Evolutionary conservation across 2,888 invertebrate genomes (phyloP).

Genomic region (Psylliodes chrysocephalus): DNA sequence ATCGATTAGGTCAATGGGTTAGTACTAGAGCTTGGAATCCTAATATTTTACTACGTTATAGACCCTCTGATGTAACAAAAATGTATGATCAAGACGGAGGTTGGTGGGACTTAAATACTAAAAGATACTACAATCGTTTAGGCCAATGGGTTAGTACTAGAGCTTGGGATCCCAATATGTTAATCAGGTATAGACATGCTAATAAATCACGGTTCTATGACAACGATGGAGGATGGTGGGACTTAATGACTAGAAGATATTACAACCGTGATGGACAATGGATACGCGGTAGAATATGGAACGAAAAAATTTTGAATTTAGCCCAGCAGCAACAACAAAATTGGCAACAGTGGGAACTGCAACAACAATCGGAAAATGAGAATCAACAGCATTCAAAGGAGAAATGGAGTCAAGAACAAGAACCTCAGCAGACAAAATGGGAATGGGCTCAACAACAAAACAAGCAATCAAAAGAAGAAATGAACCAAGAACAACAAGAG

Average conservation of each 20-base stretch:
- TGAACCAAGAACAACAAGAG: too few species aligned
- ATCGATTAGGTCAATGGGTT: not conserved
- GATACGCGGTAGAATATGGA: not conserved
- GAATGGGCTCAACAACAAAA: not conserved
- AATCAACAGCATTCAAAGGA: not conserved
- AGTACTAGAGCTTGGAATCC: not conserved
- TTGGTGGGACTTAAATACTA: not conserved
- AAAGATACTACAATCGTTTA: not conserved
- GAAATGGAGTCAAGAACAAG: too few species aligned
- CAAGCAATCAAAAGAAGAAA: too few species aligned
- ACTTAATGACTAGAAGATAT: not conserved
- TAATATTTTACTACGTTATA: too few species aligned
- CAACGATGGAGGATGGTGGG: conserved; percentile 3
- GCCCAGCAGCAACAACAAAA: not conserved
- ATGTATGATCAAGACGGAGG: not conserved
- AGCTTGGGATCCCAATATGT: not conserved
- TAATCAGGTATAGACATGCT: not conserved
- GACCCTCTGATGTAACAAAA: too few species aligned
- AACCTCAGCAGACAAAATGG: too few species aligned
- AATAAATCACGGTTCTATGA: not conserved
- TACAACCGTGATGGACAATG: not conserved
- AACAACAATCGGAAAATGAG: not conserved
- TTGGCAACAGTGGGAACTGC: not conserved
- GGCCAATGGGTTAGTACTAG: not conserved
- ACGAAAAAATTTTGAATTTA: not conserved